Base-by-base conservation (phyloP, 2,113 vertebrate genomes). In the Corapipo altera region DNA sequence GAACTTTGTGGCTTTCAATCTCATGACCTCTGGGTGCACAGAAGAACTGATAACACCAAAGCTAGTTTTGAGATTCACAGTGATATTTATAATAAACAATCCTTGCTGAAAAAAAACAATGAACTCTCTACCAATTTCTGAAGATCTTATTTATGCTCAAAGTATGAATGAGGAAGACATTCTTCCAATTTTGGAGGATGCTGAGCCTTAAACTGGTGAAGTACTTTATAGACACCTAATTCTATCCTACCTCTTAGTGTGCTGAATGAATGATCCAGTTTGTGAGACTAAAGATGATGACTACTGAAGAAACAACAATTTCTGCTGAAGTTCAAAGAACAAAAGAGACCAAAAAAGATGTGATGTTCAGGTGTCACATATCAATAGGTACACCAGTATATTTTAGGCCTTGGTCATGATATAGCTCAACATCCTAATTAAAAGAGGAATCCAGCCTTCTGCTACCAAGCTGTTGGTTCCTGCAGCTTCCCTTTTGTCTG, bases 41-140 rank as follows among this genome's bases (percentile, higher is more conserved):
- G 24, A 83, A 65, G 30, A 94, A 52, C 78, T 74, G 69, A 67
- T 74, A 94, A 94, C 70, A 88, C n/a, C 82, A 88, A 83, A 95
- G 39, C 43, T 67, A 88, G 48, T 78, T 85, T 85, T 70, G 48
- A 93, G 78, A 94, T 80, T 80, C 49, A 55, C 46, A 73, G 33
- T 43, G 23, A 21, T 74, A 91, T n/a, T 93, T 83, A 77, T 33
- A 71, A 91, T 39, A 83, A 97, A 81, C 39, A 94, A 71, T 64
- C 27, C 43, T 52, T 46, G 39, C 51, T 77, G 46, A 27, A 64
- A 78, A 74, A 67, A 61, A 87, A 66, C 23, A 85, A 88, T 46
- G 1, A 88, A 46, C 21, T 91, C 52, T 57, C 18, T 10, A 64
- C 35, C 12, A 6, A 49, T 82, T 95, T 90, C 55, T 73, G 8